Evolutionary conservation across 2,888 invertebrate genomes (phyloP), one percentile per base, ranked within the genome.

Genomic region (Eupithecia abbreviata): DNA sequence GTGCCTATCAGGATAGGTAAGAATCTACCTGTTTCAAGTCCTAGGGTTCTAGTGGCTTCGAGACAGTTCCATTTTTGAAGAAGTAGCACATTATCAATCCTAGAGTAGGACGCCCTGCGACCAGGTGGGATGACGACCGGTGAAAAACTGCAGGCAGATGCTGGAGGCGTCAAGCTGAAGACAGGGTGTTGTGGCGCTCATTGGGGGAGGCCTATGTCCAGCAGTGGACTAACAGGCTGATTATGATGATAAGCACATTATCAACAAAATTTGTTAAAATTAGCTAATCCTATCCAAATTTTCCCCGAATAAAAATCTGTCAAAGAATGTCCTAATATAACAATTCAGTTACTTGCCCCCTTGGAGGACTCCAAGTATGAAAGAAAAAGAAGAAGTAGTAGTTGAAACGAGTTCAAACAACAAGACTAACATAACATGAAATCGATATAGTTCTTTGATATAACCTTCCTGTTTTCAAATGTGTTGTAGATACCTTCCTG

Each of bases 1-100:
- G 98, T 98, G 15, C 99, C 99, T 10, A 96, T 99, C 79, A 97
- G 98, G 2, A 98, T 98, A 87, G 97, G 98, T 97, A 87, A 41
- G 58, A 62, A 62, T 18, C 10, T n/a, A 10, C 51, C n/a, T 15
- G 4, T 30, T 30, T 41, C 51, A 92, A 94, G 96, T 96, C 83
- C 81, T 95, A 18, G 18, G 76, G 93, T 92, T 0, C 95, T 45
- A 41, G 66, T 0, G 43, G 9, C 43, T 10, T 12, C 18, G 2
- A 65, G 7, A n/a, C 55, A n/a, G 7, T 55, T 55, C 7, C n/a
- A n/a, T 55, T n/a, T n/a, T n/a, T n/a, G 3, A n/a, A 58, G 7
- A 58, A 10, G 18, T 58, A 0, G 58, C 58, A 15, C 10, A 58
- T 9, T 55, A 18, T 7, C 18, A 18, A 18, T 1, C 30, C 30